Evolutionary conservation across 2,113 vertebrate species (phyloP).

Genomic region (Aldabrachelys gigantea): DNA sequence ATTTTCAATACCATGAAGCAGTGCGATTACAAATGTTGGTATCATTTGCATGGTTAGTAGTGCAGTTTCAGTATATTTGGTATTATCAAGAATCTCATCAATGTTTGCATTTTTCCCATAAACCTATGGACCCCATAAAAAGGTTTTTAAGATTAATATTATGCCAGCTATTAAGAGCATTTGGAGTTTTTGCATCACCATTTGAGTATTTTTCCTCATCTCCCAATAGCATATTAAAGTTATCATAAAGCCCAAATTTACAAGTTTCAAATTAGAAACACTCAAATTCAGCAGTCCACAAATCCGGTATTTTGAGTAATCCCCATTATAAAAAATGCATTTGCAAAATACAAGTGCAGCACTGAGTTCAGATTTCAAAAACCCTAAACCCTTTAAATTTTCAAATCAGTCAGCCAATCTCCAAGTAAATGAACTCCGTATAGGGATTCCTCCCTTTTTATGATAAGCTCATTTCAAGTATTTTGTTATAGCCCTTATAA

Average conservation of each 20-base stretch:
- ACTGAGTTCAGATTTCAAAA: background rate
- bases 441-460: background rate
- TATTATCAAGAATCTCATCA: background rate
- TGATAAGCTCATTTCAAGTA: background rate
- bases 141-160: background rate
- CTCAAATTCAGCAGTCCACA: no score
- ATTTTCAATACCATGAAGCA: background rate
- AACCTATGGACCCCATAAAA: background rate
- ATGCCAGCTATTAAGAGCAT: background rate
- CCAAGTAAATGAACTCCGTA: background rate
- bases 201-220: no score
- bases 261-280: no score
- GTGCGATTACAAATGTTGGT: background rate
- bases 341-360: background rate
- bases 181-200: no score
- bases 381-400: background rate
- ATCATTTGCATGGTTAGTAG: background rate
- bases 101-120: background rate
- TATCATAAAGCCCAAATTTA: no score
- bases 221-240: no score
- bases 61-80: background rate
- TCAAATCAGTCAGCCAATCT: background rate
- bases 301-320: background rate
- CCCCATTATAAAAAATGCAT: background rate
- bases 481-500: background rate